Evolutionary conservation across 1,140 invertebrate genomes (phyloP).

Genomic region (Atopsyche davidsoni): DNA sequence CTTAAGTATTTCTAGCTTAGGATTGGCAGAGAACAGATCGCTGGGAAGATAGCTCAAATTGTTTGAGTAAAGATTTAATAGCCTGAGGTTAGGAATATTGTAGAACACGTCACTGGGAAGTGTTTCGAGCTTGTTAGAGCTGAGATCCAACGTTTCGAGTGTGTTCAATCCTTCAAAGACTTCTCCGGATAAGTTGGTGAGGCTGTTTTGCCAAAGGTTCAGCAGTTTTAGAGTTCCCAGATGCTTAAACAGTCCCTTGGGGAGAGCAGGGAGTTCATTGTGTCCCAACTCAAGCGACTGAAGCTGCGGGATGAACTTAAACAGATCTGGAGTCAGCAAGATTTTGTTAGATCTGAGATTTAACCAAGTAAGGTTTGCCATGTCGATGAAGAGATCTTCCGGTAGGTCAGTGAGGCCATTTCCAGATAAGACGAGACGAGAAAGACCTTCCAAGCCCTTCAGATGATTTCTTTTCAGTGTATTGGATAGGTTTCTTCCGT

Average conservation of each 20-base stretch:
- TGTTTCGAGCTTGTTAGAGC: constrained; percentile 53
- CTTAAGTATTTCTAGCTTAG: constrained; percentile 47
- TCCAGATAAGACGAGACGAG: constrained; percentile 43
- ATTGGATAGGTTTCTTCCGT: constrained; percentile 42
- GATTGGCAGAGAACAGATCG: constrained; percentile 51
- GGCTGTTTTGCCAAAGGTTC: constrained; percentile 58
- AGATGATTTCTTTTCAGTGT: constrained; percentile 49
- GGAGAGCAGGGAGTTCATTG: constrained; percentile 53
- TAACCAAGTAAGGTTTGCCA: constrained; percentile 52
- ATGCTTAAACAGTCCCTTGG: constrained; percentile 53
- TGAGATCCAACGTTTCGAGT: constrained; percentile 55
- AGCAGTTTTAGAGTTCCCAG: constrained; percentile 51
- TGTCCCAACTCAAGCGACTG: constrained; percentile 56
- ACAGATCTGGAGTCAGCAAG: constrained; percentile 50
- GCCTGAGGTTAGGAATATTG: constrained; percentile 50
- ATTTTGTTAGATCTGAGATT: constrained; percentile 55
- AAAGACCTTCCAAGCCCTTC: constrained; percentile 44
- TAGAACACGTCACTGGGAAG: constrained; percentile 53
- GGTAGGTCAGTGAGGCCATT: constrained; percentile 50
- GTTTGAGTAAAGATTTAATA: constrained; percentile 55
- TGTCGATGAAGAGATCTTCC: constrained; percentile 51
- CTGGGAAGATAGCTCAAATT: constrained; percentile 54
- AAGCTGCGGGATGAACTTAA: constrained; percentile 49
- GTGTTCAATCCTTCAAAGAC: constrained; percentile 53
- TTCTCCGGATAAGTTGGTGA: constrained; percentile 51